These are phyloP conservation scores for Paracyclopina nana DNA, from an alignment of 1,140 invertebrate genomes.

Conservation along the genomic window DNA sequence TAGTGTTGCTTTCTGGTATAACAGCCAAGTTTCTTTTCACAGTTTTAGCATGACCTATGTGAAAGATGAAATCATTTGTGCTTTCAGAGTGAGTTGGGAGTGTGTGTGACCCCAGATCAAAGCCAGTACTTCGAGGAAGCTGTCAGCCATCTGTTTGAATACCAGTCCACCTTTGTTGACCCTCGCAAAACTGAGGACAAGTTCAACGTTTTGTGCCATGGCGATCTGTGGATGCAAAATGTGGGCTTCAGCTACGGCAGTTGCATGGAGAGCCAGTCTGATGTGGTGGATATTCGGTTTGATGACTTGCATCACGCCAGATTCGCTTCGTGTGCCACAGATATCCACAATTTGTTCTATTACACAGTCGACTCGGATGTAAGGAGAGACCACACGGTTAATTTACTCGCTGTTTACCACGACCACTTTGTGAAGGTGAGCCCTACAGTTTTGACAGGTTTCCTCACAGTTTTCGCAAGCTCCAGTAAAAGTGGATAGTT, in stretches of 20 bases:
- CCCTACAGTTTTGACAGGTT: neutral
- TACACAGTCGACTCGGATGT: neutral
- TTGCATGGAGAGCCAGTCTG: neutral
- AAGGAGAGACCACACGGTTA: neutral
- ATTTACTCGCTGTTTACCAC: neutral
- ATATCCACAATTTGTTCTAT: neutral
- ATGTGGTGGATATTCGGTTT: neutral
- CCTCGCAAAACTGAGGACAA: neutral
- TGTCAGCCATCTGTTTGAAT: neutral
- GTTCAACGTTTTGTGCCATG: neutral
- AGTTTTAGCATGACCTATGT: no score
- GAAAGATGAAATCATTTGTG: no score
- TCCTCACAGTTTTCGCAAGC: neutral
- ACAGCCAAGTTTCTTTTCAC: no score
- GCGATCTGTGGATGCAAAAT: conserved; percentile 2
- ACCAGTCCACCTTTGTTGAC: neutral
- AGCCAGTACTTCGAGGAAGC: neutral
- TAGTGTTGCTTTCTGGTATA: no score
- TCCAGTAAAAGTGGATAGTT: neutral
- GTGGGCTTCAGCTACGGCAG: neutral
- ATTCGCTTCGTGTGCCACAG: neutral
- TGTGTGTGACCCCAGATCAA: no score
- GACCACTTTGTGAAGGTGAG: neutral
- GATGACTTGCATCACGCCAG: neutral
- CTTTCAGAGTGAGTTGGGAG: no score